phyloP scores from a whole-genome alignment of 2,888 invertebrate species.

The Rhingia campestris region DNA sequence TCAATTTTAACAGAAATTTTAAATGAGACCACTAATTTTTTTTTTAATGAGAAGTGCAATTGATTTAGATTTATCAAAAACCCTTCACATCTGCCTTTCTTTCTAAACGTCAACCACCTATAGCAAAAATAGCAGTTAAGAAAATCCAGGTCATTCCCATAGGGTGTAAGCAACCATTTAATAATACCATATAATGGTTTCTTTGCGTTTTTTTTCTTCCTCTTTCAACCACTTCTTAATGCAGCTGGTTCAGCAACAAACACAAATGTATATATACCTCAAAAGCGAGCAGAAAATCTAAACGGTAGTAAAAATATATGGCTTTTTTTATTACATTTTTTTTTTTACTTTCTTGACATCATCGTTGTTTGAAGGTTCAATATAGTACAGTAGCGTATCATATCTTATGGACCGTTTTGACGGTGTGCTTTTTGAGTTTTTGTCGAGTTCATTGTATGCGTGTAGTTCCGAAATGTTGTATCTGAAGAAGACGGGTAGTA shows the following conservation, averaged over 20 bases:
- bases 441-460: conserved; percentile 17
- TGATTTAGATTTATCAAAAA: too few relatives aligned
- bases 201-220: not conserved
- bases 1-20: too few relatives aligned
- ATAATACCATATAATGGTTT: not conserved
- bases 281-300: not conserved
- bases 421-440: not conserved
- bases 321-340: too few relatives aligned
- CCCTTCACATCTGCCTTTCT: not conserved
- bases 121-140: not conserved
- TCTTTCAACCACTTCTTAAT: not conserved
- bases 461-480: conserved; percentile 12
- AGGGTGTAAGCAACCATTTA: not conserved
- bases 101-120: not conserved
- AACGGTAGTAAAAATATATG: conserved; percentile 32
- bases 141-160: not conserved
- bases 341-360: conserved; percentile 14
- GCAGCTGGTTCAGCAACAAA: not conserved
- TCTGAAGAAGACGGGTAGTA: not conserved
- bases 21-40: too few relatives aligned
- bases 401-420: conserved; percentile 21
- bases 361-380: conserved; percentile 33
- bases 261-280: not conserved
- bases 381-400: conserved; percentile 30
- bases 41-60: too few relatives aligned